Percentiles rank a stretch among this genome's conserved stretches.
Evolutionary conservation across 92 coral and sea anemone species (phyloP).

Genomic region (Epizoanthus ramosus): DNA sequence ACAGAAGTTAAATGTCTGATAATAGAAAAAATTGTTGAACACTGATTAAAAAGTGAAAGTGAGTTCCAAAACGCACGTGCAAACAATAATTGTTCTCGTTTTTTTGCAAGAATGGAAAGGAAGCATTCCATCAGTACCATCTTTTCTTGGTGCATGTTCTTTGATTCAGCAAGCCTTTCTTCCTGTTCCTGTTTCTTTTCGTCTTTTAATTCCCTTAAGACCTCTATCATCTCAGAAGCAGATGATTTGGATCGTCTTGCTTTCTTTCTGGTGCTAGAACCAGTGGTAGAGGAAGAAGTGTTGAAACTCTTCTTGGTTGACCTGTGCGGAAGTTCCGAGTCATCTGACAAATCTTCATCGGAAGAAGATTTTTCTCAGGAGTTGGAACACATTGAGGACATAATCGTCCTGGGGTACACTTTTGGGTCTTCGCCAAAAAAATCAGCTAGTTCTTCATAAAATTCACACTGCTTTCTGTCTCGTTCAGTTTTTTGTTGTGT

Average conservation of each 20-base stretch:
- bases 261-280: constrained; percentile 33
- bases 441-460: constrained; percentile 41
- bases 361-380: too few species aligned
- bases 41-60: too few species aligned
- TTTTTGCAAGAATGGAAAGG: too few species aligned
- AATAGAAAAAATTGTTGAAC: too few species aligned
- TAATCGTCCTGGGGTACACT: constrained; percentile 11
- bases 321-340: constrained; percentile 27
- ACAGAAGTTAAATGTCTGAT: too few species aligned
- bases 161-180: neutral
- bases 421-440: constrained; percentile 45
- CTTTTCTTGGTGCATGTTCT: too few species aligned
- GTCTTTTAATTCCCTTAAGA: constrained; percentile 23
- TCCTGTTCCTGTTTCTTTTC: constrained; percentile 34
- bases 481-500: constrained; percentile 46
- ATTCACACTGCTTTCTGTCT: constrained; percentile 45
- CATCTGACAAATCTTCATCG: constrained; percentile 17
- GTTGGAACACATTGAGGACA: constrained; percentile 25
- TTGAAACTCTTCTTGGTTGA: neutral
- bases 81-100: too few species aligned
- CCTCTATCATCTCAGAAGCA: constrained; percentile 31
- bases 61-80: too few species aligned
- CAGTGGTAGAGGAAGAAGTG: neutral
- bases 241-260: constrained; percentile 35
- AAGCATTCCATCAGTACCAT: too few species aligned